These are phyloP conservation scores for Aulostomus chinensis DNA, from an alignment of 2,797 vertebrate species.

Conservation along the genomic window DNA sequence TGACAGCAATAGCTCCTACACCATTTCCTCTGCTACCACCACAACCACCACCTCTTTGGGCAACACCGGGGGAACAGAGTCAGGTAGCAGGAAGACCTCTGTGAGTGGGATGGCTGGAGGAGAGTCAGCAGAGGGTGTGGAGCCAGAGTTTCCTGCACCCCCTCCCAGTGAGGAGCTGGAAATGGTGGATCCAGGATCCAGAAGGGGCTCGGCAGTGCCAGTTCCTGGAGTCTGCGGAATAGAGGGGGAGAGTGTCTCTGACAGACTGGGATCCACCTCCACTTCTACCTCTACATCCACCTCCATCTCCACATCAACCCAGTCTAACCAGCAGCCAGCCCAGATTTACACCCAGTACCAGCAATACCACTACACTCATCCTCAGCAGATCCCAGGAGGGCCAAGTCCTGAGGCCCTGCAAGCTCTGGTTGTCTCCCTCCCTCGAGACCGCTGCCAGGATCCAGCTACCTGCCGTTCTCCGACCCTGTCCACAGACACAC, in stretches of 20 bases:
- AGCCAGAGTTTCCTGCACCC: slow-evolving; percentile 77
- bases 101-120: slow-evolving; percentile 51
- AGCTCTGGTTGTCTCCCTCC: slow-evolving; percentile 95
- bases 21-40: slow-evolving; percentile 88
- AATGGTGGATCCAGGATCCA: slow-evolving; percentile 55
- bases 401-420: slow-evolving; percentile 89
- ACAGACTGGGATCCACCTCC: slow-evolving; percentile 89
- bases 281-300: slow-evolving; percentile 89
- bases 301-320: slow-evolving; percentile 87
- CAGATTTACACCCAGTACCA: slow-evolving; percentile 80
- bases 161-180: slow-evolving; percentile 79
- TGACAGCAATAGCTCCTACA: slow-evolving; percentile 94
- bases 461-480: slow-evolving; percentile 92
- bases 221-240: slow-evolving; percentile 29
- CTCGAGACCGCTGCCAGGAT: slow-evolving; percentile 94
- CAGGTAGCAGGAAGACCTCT: slow-evolving; percentile 71
- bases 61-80: slow-evolving; percentile 67
- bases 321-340: slow-evolving; percentile 76
- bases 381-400: slow-evolving; percentile 76
- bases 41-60: slow-evolving; percentile 91
- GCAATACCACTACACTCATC: slow-evolving; percentile 82
- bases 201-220: slow-evolving; percentile 70
- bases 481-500: slow-evolving; percentile 95
- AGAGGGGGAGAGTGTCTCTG: slow-evolving; percentile 78
- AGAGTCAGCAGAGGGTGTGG: slow-evolving; percentile 42